phyloP scores from a whole-genome alignment of 2,113 vertebrate species.

The Lepus timidus region DNA sequence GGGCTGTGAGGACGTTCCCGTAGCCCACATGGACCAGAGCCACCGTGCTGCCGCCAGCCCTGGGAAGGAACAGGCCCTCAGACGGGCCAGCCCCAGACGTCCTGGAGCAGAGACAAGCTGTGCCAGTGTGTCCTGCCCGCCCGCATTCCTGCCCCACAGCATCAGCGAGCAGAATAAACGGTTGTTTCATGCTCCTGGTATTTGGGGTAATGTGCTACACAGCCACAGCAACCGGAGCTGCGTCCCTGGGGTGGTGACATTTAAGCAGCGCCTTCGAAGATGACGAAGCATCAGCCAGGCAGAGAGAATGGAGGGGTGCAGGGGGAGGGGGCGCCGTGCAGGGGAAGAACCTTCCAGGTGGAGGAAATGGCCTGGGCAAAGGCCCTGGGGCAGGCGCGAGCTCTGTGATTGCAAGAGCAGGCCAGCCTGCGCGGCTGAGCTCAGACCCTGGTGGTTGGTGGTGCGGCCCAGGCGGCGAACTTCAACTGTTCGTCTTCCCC shows the following conservation, averaged over 20 bases:
- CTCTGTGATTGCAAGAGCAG: neutral
- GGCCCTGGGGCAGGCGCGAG: neutral
- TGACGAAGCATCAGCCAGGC: neutral
- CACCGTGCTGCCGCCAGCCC: neutral
- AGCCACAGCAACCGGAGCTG: neutral
- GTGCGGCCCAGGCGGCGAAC: neutral
- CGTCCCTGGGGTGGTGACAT: neutral
- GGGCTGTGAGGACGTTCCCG: no score
- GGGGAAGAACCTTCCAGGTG: neutral
- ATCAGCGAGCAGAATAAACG: neutral
- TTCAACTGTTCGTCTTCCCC: neutral
- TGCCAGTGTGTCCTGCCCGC: neutral
- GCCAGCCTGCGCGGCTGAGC: neutral
- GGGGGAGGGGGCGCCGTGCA: no score
- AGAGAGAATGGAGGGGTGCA: neutral
- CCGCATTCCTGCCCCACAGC: neutral
- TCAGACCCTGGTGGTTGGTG: neutral
- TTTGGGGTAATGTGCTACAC: neutral
- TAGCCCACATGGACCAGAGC: neutral
- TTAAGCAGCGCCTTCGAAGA: neutral
- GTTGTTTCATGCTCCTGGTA: neutral
- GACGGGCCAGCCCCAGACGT: neutral
- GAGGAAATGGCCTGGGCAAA: neutral
- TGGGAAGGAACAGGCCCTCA: neutral
- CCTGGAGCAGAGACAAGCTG: neutral